Evolutionary conservation across 2,113 vertebrate genomes (phyloP), one percentile per base, ranked within the genome.

Genomic region (Abramis brama): DNA sequence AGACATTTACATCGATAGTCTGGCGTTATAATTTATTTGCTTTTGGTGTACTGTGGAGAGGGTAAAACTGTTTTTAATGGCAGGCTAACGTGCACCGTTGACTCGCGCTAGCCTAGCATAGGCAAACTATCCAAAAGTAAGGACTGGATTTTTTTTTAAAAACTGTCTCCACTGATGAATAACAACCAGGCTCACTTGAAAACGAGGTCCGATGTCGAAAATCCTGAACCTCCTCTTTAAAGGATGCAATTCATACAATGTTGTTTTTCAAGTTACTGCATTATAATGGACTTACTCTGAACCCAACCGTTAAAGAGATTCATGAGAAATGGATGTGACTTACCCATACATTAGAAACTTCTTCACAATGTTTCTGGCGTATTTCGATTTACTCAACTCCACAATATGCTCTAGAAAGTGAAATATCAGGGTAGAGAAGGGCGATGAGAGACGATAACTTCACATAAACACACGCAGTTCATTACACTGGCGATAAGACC

Each of bases 341-440:
- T 91, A 99, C 98, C 98, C 97, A 87, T 99, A 98, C 96, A 97
- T 97, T 62, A 99, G 95, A 93, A 99, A 95, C 75, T 98, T 99
- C 90, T 98, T 98, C 85, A 99, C 97, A 87, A 98, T 95, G 87
- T 99, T 97, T 94, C 92, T 95, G 89, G 96, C 97, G 55, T 99
- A 99, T 89, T 96, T 97, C 5, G 97, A 97, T 91, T 98, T 99
- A 89, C 96, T 97, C 92, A 99, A 86, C 83, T 93, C 93, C 77
- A 97, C 84, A 59, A 97, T 85, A 90, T 97, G 94, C 36, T 93
- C 98, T 99, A 91, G 2, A 55, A 66, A 83, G 68, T 19, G 45
- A 36, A 23, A 4, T 36, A 81, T 47, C 25, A 0, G 12, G 12
- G 9, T 62, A 62, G 5, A 74, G 21, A 19, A 60, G 76, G 13